Conservation (phyloP, 2,888 invertebrate species). For the Carabus problematicus region DNA sequence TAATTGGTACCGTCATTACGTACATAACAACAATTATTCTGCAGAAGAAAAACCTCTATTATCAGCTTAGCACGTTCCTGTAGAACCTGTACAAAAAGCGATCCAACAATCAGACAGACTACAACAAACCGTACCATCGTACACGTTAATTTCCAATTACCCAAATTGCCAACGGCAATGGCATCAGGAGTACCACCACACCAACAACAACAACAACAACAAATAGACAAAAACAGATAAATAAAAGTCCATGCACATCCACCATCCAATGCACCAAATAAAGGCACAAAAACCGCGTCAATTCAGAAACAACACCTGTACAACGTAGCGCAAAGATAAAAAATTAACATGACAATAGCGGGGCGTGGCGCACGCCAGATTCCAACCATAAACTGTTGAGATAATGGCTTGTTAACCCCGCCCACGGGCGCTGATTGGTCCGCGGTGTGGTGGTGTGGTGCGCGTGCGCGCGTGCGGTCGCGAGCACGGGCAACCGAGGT, state of each 20-base stretch:
- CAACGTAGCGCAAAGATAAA: slow-evolving; percentile 59
- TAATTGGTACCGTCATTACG: no score
- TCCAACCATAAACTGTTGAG: slow-evolving; percentile 57
- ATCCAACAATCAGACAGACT: no score
- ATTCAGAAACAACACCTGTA: slow-evolving; percentile 61
- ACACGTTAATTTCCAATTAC: slow-evolving; percentile 40
- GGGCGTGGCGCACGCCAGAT: slow-evolving; percentile 55
- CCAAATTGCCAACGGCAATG: slow-evolving; percentile 25
- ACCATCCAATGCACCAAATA: slow-evolving; percentile 6
- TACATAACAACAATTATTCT: no score
- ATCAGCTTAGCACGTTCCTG: no score
- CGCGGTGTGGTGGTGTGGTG: slow-evolving; percentile 45
- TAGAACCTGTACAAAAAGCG: no score
- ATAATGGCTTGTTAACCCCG: slow-evolving; percentile 54
- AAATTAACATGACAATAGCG: slow-evolving; percentile 59
- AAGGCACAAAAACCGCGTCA: slow-evolving; percentile 49
- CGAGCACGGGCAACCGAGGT: slow-evolving; percentile 15
- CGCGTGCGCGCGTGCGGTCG: slow-evolving; percentile 51
- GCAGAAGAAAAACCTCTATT: no score
- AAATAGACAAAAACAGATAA: slow-evolving; percentile 12
- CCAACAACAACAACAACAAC: slow-evolving; percentile 20
- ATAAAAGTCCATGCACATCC: slow-evolving; percentile 5
- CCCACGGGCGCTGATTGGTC: slow-evolving; percentile 55
- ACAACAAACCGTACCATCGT: no score
- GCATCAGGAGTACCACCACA: slow-evolving; percentile 16